phyloP scores from a whole-genome alignment of 2,797 vertebrate genomes.

The Ceryle rudis region DNA sequence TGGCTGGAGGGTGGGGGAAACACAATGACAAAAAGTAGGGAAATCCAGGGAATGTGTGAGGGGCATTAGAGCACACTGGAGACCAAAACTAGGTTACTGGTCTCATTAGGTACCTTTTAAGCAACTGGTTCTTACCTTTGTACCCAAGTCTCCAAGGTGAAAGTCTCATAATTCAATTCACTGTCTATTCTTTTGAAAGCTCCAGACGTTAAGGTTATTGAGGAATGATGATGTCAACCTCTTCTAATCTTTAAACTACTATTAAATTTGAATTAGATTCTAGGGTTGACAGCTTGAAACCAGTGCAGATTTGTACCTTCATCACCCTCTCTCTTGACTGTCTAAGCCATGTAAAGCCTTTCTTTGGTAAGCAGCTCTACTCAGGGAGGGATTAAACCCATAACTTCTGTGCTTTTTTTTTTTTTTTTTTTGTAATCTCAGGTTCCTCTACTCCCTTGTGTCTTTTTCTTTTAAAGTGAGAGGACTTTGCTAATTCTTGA shows the following conservation, averaged over 20 bases:
- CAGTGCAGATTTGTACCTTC: conserved; percentile 17
- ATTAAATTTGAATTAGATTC: conserved; percentile 64
- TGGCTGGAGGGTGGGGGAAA: accelerated
- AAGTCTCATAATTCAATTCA: conserved; percentile 51
- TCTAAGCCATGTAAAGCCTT: neutral
- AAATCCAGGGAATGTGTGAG: neutral
- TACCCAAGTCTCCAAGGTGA: neutral
- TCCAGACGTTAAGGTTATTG: conserved; percentile 46
- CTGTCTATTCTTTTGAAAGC: conserved; percentile 34
- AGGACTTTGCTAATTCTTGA: neutral
- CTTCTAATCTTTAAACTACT: conserved; percentile 65
- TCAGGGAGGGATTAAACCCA: neutral
- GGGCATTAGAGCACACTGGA: neutral
- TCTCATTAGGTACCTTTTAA: conserved; percentile 8
- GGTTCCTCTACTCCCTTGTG: neutral
- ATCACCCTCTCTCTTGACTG: neutral
- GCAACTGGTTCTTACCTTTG: neutral
- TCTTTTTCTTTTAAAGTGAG: neutral
- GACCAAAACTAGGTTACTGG: neutral
- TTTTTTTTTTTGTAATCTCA: neutral
- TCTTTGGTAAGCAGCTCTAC: neutral
- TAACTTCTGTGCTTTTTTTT: neutral
- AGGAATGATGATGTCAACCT: conserved; percentile 47
- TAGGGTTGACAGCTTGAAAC: conserved; percentile 34
- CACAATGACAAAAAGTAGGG: neutral